Evolutionary conservation across 1,140 invertebrate genomes (phyloP), one percentile per base, ranked within the genome.

Genomic region (Hermatobates lingyangjiaoensis): DNA sequence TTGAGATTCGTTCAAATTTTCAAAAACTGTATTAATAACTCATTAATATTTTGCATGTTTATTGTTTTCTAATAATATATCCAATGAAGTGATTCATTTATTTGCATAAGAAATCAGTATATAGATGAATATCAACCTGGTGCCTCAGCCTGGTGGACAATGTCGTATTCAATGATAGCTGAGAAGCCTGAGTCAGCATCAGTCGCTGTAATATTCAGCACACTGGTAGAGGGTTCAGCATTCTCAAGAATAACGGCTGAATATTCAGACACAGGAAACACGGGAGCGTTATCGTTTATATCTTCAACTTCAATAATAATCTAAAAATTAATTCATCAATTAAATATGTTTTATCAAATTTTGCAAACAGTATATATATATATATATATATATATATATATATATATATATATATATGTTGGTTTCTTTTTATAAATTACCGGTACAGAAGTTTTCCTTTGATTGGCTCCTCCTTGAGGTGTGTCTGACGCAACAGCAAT

Each of bases 231-330:
- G 0, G 75, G 59, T 0, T 72, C 68, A 0, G 77, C 79, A 57
- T 87, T 87, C 63, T 91, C 86, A 3, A 79, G 73, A 14, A 88
- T 74, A 1, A 81, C 78, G 44, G 71, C 71, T 64, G 64, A 51
- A 56, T 63, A 65, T 0, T 56, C 30, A 2, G 52, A 42, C 21
- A 53, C 39, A 64, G 66, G 20, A 64, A 71, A 67, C 27, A 53
- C 59, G 0, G 83, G 82, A 18, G 80, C 71, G 62, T 87, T 88
- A 55, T 91, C 87, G 59, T 91, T 88, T 0, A 86, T 79, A 63
- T 89, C 85, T 0, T 82, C 61, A 2, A 90, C 73, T 56, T 84
- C 79, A 3, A 88, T 71, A 0, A 73, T 70, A 0, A 87, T 69
- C 54, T 61, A 48, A 15, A 10, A 47, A 26, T 50, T 27, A 20